Evolutionary conservation across 2,113 vertebrate species (phyloP), one percentile per base, ranked within the genome.

Genomic region (Rhegmatorhina hoffmannsi): DNA sequence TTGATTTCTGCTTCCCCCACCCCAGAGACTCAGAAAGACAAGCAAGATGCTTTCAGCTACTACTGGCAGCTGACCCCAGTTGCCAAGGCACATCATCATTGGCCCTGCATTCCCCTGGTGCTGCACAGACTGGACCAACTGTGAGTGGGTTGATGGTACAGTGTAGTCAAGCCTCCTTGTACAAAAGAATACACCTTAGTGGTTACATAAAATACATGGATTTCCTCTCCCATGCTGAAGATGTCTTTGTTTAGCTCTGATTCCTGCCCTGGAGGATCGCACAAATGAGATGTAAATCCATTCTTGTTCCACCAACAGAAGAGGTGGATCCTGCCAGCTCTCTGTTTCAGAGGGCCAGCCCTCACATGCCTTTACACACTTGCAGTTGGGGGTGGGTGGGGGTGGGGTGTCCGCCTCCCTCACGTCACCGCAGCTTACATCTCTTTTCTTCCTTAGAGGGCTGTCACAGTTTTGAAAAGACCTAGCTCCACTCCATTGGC

Each of bases 71-170:
- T 58, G 26, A 26, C 17, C 10, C 10, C 58, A 18, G 36, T 17
- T 12, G 1, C 73, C 9, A 5, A 28, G n/a, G 24, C 60, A 17
- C 0, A 1, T 9, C 1, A 6, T 33, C 3, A 1, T 15, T 1
- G 0, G 10, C 16, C 23, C 59, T 40, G 49, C 70, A 5, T 25
- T 7, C 16, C 36, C 34, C 47, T 0, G 3, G 47, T 1, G 3
- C 46, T 15, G 10, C 5, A 1, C 21, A 50, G 49, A 40, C 63
- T 1, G 3, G 49, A 11, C 33, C 4, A 3, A 1, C 33, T 1
- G 2, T 19, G 33, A 10, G 0, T 20, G n/a, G 24, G 40, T 21
- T 58, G 70, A 10, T 13, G 31, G 13, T 1, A 29, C 52, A 17
- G 26, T 0, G 6, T 50, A 49, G 59, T 4, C 40, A 24, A 46